A percentile compares a stretch with the other conserved stretches of the same genome.
Evolutionary conservation across 2,888 invertebrate species (phyloP).

Genomic region (Hesperia comma): DNA sequence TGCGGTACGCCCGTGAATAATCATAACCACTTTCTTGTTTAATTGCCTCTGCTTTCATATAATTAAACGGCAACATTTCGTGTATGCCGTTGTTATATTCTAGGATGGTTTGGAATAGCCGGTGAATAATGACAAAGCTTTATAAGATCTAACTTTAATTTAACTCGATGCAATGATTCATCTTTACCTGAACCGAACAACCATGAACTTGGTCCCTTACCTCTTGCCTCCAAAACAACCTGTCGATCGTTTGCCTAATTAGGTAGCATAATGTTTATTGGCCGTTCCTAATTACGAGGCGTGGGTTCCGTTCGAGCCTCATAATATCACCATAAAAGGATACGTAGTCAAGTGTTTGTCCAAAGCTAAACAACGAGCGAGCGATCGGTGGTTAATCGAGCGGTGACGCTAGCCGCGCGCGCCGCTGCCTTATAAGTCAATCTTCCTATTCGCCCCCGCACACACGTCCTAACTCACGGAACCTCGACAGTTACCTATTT

Average conservation of each 20-base stretch:
- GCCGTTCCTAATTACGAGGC: conserved; percentile 46
- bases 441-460: conserved; percentile 82
- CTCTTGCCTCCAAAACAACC: conserved; percentile 12
- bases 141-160: conserved; percentile 1
- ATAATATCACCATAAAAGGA: conserved; percentile 75
- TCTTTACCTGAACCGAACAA: conserved; percentile 4
- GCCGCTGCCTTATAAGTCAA: conserved; percentile 71
- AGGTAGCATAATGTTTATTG: conserved; percentile 35
- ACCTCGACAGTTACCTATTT: conserved; percentile 57
- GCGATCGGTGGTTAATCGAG: conserved; percentile 63
- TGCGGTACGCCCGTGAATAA: conserved; percentile 71
- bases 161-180: conserved; percentile 23
- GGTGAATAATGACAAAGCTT: conserved; percentile 8
- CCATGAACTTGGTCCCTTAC: conserved; percentile 14
- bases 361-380: conserved; percentile 61
- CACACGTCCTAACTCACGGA: conserved; percentile 57
- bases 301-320: conserved; percentile 61
- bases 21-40: conserved; percentile 68
- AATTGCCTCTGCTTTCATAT: conserved; percentile 62
- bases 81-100: conserved; percentile 39
- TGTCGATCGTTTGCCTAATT: conserved; percentile 36
- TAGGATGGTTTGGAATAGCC: conserved; percentile 19
- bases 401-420: conserved; percentile 71
- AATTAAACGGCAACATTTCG: conserved; percentile 60
- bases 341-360: conserved; percentile 60